phyloP scores from a whole-genome alignment of 2,888 invertebrate genomes.

The Mesorhabditis sp. region DNA sequence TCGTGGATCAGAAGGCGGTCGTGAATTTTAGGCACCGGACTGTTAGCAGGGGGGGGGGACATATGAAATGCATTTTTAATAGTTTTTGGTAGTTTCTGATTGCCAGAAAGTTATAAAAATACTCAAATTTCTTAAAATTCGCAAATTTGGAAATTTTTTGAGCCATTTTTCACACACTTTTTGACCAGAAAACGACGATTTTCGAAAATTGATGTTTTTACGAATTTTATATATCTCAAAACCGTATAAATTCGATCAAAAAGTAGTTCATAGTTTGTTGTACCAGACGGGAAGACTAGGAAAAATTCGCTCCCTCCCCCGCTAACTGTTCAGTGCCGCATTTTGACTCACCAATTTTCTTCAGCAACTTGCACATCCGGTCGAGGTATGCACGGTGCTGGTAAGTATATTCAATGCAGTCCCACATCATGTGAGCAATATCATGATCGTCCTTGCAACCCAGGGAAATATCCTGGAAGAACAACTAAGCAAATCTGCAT shows the following conservation, averaged over 20 bases:
- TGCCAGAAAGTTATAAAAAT: conserved; percentile 8
- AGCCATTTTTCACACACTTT: no score
- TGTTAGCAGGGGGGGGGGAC: neutral
- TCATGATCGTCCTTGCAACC: conserved; percentile 53
- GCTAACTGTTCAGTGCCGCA: no score
- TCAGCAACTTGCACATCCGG: conserved; percentile 38
- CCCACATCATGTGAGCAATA: conserved; percentile 57
- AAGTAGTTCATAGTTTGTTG: no score
- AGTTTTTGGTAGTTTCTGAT: neutral
- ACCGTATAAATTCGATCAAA: no score
- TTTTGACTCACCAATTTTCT: conserved; percentile 26
- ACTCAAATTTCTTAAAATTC: neutral
- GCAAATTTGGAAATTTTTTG: no score
- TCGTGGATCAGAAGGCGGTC: no score
- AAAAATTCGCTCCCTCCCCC: no score
- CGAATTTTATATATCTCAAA: no score
- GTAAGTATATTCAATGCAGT: conserved; percentile 51
- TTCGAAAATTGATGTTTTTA: no score
- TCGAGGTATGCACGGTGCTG: conserved; percentile 46
- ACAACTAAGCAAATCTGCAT: neutral
- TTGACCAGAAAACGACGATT: no score
- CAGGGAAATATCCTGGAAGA: conserved; percentile 45
- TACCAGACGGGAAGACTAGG: no score
- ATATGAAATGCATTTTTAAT: conserved; percentile 1
- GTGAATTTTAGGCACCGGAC: no score